Evolutionary conservation across 2,888 invertebrate genomes (phyloP).

Genomic region (Seladonia tumulorum): DNA sequence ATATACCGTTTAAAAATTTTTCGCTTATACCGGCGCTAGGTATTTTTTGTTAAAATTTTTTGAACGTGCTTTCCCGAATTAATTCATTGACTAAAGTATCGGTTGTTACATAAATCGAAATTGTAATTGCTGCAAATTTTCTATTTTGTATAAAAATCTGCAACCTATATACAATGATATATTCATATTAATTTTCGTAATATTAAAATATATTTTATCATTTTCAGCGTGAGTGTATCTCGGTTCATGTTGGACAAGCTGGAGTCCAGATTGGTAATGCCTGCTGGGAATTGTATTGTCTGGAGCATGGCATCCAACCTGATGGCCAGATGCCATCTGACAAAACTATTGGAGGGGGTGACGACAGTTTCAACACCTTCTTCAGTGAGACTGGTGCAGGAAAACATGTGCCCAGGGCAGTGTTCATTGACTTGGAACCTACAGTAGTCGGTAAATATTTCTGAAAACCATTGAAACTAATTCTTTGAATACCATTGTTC

Average conservation of each 20-base stretch:
- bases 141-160: neutral
- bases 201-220: neutral
- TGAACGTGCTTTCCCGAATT: neutral
- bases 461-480: neutral
- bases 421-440: conserved; percentile 98
- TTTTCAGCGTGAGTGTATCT: conserved; percentile 90
- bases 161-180: neutral
- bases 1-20: neutral
- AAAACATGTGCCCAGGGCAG: conserved; percentile 98
- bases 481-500: neutral
- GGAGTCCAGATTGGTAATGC: conserved; percentile 96
- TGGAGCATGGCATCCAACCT: conserved; percentile 96
- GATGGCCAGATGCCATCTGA: conserved; percentile 98
- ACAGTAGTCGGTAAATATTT: conserved; percentile 91
- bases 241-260: conserved; percentile 92
- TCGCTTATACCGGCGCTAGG: neutral
- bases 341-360: conserved; percentile 95
- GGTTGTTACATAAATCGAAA: neutral
- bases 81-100: neutral
- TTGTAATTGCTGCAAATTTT: neutral
- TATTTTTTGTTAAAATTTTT: neutral
- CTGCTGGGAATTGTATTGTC: conserved; percentile 95
- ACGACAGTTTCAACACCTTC: conserved; percentile 98
- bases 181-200: neutral
- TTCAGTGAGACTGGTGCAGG: conserved; percentile 98